These are phyloP conservation scores for Leptinotarsa texana DNA, from an alignment of 1,140 invertebrate genomes.

Conservation along the genomic window DNA sequence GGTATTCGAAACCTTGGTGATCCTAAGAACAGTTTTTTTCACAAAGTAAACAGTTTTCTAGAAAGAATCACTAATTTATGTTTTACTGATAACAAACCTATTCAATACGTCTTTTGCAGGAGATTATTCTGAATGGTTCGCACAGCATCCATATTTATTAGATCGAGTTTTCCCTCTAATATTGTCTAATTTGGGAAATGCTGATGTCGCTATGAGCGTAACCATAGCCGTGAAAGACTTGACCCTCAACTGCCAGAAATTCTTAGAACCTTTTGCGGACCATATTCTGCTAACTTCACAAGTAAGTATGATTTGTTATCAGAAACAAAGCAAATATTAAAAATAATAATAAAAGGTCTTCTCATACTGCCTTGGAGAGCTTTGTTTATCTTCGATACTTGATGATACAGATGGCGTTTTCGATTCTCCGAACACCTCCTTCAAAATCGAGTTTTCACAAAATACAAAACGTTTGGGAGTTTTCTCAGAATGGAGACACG, in stretches of 20 bases:
- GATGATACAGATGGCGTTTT: too few species aligned
- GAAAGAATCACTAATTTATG: too few species aligned
- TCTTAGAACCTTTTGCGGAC: conserved; percentile 72
- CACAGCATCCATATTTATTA: conserved; percentile 69
- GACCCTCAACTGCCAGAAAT: conserved; percentile 73
- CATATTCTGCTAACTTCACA: conserved; percentile 70
- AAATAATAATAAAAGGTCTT: too few species aligned
- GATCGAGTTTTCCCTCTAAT: conserved; percentile 72
- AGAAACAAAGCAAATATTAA: too few species aligned
- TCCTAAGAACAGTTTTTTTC: too few species aligned
- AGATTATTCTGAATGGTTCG: conserved; percentile 83
- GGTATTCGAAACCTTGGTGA: background rate
- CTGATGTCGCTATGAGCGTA: conserved; percentile 73
- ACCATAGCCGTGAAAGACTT: conserved; percentile 88
- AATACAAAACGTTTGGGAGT: too few species aligned
- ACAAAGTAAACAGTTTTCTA: too few species aligned
- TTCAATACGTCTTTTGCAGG: conserved; percentile 55
- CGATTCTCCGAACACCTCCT: too few species aligned
- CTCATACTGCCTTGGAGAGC: too few species aligned
- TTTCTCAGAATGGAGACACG: too few species aligned
- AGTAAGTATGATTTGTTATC: conserved; percentile 32
- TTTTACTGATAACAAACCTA: background rate
- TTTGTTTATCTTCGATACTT: too few species aligned
- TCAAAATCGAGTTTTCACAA: too few species aligned
- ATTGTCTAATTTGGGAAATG: conserved; percentile 68